Percentiles rank a stretch among this genome's conserved stretches.
Evolutionary conservation across 2,113 vertebrate genomes (phyloP).

Genomic region (Corydoras maculifer): DNA sequence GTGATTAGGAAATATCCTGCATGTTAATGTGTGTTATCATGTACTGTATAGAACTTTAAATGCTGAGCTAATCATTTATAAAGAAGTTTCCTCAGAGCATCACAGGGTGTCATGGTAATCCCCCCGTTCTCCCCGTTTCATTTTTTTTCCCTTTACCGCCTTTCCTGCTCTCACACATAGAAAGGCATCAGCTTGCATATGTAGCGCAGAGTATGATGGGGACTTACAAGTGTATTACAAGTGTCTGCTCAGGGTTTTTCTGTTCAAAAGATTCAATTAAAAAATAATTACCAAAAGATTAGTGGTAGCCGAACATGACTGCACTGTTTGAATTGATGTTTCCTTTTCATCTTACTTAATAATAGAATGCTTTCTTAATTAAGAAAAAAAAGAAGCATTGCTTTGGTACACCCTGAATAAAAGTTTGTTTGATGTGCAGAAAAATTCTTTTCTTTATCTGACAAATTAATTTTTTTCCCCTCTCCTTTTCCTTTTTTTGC

Average conservation of each 20-base stretch:
- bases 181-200: slow-evolving; percentile 57
- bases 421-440: slow-evolving; percentile 76
- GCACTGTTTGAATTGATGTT: slow-evolving; percentile 77
- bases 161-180: slow-evolving; percentile 25
- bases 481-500: slow-evolving; percentile 45
- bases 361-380: slow-evolving; percentile 79
- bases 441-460: slow-evolving; percentile 77
- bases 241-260: slow-evolving; percentile 73
- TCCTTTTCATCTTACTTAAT: slow-evolving; percentile 78
- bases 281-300: slow-evolving; percentile 84
- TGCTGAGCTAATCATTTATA: too few relatives aligned
- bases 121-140: slow-evolving; percentile 41
- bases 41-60: not conserved
- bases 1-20: slow-evolving; percentile 5
- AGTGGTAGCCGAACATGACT: slow-evolving; percentile 74
- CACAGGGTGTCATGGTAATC: not conserved
- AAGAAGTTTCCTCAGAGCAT: too few relatives aligned
- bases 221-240: slow-evolving; percentile 55
- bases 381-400: slow-evolving; percentile 52
- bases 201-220: slow-evolving; percentile 53
- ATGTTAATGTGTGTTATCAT: slow-evolving; percentile 31
- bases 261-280: slow-evolving; percentile 84
- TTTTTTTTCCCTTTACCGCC: too few relatives aligned
- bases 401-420: slow-evolving; percentile 67
- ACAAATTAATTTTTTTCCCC: slow-evolving; percentile 71